A percentile compares a stretch with the other conserved stretches of the same genome.
Conservation (phyloP, 2,797 vertebrate genomes). For the Pangasius macronema region DNA sequence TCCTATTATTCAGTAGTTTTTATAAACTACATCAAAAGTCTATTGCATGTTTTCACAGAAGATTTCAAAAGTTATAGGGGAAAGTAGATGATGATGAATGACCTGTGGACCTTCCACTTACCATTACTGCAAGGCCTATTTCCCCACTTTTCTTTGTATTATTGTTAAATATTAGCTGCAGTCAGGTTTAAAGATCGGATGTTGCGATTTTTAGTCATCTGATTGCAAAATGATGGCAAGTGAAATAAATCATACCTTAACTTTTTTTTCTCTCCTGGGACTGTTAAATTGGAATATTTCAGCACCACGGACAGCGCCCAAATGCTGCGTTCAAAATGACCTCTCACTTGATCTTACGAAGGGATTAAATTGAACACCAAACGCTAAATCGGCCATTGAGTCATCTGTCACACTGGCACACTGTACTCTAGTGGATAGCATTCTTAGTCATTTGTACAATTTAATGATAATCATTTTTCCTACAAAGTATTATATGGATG, state of each 20-base stretch:
- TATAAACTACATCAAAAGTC: background rate
- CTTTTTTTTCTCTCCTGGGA: background rate
- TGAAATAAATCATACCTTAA: background rate
- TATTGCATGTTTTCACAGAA: background rate
- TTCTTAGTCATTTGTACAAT: background rate
- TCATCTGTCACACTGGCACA: background rate
- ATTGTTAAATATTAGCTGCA: background rate
- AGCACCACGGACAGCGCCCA: constrained; percentile 74
- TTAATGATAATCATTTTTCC: too few species aligned
- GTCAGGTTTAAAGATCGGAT: background rate
- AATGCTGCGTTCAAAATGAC: constrained; percentile 42
- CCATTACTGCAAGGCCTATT: background rate
- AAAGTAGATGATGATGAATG: background rate
- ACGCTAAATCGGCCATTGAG: background rate
- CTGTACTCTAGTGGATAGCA: background rate
- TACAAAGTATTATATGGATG: background rate
- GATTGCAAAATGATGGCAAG: background rate
- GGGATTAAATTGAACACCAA: constrained; percentile 2
- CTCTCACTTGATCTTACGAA: background rate
- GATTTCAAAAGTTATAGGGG: background rate
- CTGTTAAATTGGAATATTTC: constrained; percentile 46
- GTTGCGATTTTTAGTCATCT: background rate
- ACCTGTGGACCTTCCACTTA: background rate
- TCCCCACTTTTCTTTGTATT: background rate
- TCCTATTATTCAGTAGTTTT: background rate